These are phyloP conservation scores for Remorina albescens DNA, from an alignment of 2,797 vertebrate genomes.

Conservation along the genomic window DNA sequence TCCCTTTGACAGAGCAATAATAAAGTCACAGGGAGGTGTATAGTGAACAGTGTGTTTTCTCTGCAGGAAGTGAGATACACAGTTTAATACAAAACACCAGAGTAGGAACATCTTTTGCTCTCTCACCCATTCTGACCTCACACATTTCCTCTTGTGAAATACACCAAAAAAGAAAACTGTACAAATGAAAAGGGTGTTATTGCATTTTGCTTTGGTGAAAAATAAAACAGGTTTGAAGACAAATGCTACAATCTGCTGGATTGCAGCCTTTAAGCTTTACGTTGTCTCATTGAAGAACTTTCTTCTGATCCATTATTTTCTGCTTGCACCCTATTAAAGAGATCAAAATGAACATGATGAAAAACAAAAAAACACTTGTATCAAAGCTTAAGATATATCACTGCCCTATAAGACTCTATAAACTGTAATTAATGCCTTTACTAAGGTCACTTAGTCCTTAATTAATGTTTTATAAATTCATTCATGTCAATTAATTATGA, in stretches of 20 bases:
- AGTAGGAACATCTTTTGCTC: not conserved
- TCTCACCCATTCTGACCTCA: not conserved
- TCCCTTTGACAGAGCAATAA: not conserved
- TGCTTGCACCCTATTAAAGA: constrained; percentile 80
- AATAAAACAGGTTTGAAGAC: constrained; percentile 10
- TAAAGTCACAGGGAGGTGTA: not conserved
- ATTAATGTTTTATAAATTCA: not conserved
- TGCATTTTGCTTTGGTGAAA: constrained; percentile 26
- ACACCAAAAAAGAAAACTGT: not conserved
- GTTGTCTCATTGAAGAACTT: constrained; percentile 75
- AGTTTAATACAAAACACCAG: not conserved
- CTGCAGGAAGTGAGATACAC: constrained; percentile 30
- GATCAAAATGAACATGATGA: not conserved
- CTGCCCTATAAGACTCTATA: not conserved
- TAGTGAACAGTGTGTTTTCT: not conserved
- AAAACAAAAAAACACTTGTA: constrained; percentile 5
- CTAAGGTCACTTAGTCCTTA: not conserved
- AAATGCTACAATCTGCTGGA: not conserved
- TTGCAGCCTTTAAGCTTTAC: constrained; percentile 69
- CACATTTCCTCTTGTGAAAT: not conserved
- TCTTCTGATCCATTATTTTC: constrained; percentile 76
- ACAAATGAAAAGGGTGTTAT: not conserved
- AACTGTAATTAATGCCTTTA: not conserved
- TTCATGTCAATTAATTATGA: too few relatives aligned
- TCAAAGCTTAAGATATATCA: not conserved